Evolutionary conservation across 2,113 vertebrate genomes (phyloP).

Genomic region (Synodontis membranacea): DNA sequence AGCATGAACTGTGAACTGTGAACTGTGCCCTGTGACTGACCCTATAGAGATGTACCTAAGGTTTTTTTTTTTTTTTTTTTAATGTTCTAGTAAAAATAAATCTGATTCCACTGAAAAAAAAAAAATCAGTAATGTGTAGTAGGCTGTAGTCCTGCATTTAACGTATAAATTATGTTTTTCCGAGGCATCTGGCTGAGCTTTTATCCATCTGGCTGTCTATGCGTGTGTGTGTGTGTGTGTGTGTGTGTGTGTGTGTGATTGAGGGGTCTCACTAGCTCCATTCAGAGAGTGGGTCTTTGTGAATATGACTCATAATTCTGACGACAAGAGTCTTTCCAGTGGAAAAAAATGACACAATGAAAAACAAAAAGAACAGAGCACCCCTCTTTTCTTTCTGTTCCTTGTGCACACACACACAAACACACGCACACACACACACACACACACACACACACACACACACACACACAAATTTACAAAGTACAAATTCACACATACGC

Average conservation of each 20-base stretch:
- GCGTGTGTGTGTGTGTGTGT: slow-evolving; percentile 21
- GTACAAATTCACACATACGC: slow-evolving; percentile 20
- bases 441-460: not conserved
- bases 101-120: not conserved
- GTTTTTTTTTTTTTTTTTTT: not conserved
- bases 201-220: slow-evolving; percentile 7
- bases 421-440: not conserved
- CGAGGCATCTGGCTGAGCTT: slow-evolving; percentile 32
- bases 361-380: slow-evolving; percentile 40
- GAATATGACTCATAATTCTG: slow-evolving; percentile 53
- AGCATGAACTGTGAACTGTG: too few species aligned
- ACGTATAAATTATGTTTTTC: slow-evolving; percentile 35
- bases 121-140: not conserved
- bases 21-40: too few species aligned
- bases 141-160: not conserved
- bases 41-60: not conserved
- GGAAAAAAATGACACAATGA: slow-evolving; percentile 47
- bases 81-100: not conserved
- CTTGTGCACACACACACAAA: not conserved
- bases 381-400: slow-evolving; percentile 32
- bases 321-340: slow-evolving; percentile 45
- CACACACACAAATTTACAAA: not conserved
- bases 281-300: slow-evolving; percentile 46
- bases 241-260: slow-evolving; percentile 15
- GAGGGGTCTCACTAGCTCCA: slow-evolving; percentile 49